Evolutionary conservation across 1,140 invertebrate genomes (phyloP).

Genomic region (Tetramorium simillimum): DNA sequence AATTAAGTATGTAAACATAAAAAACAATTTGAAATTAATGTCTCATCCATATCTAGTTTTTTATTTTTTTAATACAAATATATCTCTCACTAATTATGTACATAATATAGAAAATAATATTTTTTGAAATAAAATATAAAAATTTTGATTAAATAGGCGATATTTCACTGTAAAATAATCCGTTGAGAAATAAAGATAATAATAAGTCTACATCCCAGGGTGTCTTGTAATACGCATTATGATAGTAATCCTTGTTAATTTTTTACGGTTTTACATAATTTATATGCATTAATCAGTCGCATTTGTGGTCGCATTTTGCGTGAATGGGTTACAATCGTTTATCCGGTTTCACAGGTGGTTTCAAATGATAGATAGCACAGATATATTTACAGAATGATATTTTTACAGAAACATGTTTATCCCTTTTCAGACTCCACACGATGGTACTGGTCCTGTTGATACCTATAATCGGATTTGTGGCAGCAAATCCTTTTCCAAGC

Average conservation of each 20-base stretch:
- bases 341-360: background rate
- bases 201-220: background rate
- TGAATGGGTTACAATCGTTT: background rate
- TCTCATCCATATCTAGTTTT: too few relatives aligned
- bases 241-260: too few relatives aligned
- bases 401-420: background rate
- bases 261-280: too few relatives aligned
- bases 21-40: too few relatives aligned
- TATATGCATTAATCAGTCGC: too few relatives aligned
- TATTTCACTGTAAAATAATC: background rate
- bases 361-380: background rate
- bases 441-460: conserved; percentile 56
- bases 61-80: too few relatives aligned
- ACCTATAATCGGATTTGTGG: conserved; percentile 6
- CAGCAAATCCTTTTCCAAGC: conserved; percentile 36
- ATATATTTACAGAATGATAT: background rate
- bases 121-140: background rate
- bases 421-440: conserved; percentile 62
- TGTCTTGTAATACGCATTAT: background rate
- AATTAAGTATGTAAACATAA: too few relatives aligned
- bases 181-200: background rate
- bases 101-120: background rate
- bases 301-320: too few relatives aligned
- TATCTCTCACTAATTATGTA: background rate
- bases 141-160: background rate